Evolutionary conservation across 2,113 vertebrate species (phyloP).

Genomic region (Phycodurus eques): DNA sequence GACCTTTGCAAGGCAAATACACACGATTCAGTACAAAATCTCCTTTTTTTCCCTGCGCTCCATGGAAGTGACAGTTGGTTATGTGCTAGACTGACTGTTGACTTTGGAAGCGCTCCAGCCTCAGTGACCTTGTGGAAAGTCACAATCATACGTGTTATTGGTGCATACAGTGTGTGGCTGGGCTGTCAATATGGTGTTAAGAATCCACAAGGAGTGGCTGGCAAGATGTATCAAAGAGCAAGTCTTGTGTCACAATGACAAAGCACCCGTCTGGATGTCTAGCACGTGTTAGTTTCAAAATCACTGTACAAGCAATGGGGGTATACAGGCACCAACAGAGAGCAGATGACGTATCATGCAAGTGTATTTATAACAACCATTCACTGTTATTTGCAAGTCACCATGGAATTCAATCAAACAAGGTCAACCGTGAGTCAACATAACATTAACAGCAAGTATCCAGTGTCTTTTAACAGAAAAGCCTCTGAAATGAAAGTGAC

Average conservation of each 20-base stretch:
- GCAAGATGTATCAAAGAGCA: constrained; percentile 23
- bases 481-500: neutral
- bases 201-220: constrained; percentile 25
- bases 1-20: constrained; percentile 4
- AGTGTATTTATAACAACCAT: neutral
- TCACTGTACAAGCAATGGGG: neutral
- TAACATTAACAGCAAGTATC: neutral
- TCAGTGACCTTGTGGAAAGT: constrained; percentile 49
- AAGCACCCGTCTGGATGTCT: neutral
- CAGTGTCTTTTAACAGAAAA: neutral
- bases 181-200: constrained; percentile 16
- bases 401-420: neutral
- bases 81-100: constrained; percentile 29
- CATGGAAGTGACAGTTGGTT: constrained; percentile 32
- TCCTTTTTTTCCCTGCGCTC: neutral
- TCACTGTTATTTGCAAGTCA: neutral
- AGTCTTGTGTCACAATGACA: constrained; percentile 1
- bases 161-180: neutral
- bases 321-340: neutral
- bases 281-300: neutral
- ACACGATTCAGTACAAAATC: neutral
- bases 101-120: constrained; percentile 48
- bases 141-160: constrained; percentile 47
- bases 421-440: neutral
- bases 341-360: neutral